phyloP scores from a whole-genome alignment of 2,113 vertebrate genomes.

The Tachycineta bicolor region DNA sequence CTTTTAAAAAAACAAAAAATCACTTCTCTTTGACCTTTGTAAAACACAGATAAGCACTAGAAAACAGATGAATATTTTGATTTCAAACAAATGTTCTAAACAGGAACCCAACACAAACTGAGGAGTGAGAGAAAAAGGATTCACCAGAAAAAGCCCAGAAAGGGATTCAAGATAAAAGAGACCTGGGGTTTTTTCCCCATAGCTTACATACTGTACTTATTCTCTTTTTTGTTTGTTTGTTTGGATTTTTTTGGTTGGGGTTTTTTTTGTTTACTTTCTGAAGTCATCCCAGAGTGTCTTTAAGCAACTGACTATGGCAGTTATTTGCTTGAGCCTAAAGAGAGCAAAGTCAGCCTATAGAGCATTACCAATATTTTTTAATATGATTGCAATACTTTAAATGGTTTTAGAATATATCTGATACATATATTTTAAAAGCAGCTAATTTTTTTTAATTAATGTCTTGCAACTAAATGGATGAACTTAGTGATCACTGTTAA shows the following conservation, averaged over 20 bases:
- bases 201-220: background rate
- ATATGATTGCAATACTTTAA: background rate
- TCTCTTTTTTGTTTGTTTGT: background rate
- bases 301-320: background rate
- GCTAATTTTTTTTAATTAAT: background rate
- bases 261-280: background rate
- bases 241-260: background rate
- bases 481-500: background rate
- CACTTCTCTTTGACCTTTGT: background rate
- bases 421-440: background rate
- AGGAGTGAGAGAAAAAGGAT: background rate
- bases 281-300: background rate
- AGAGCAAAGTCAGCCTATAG: background rate
- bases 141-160: background rate
- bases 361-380: background rate
- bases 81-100: background rate
- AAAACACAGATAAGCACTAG: background rate
- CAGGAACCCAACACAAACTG: background rate
- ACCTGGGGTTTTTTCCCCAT: rapidly evolving
- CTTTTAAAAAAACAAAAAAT: background rate
- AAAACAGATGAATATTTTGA: background rate
- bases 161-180: background rate
- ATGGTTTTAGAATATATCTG: background rate
- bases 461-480: background rate
- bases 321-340: background rate